Percentiles rank a stretch among this genome's conserved stretches.
phyloP scores from a whole-genome alignment of 2,888 invertebrate species.

The Tholera decimalis region DNA sequence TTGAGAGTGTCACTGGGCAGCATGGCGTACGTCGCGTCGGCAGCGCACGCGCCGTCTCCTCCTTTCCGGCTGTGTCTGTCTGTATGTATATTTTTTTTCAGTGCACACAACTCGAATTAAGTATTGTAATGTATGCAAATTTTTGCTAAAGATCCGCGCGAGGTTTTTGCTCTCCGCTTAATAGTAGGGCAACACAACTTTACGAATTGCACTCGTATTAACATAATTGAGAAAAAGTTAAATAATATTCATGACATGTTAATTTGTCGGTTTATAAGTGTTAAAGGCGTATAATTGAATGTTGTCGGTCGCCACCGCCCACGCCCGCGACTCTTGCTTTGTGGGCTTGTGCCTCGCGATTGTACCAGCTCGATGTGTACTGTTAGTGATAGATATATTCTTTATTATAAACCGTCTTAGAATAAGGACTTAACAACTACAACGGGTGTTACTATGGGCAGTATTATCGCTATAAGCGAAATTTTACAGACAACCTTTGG shows the following conservation, averaged over 20 bases:
- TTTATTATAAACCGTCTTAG: no score
- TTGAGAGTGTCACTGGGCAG: slow-evolving; percentile 69
- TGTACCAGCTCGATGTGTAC: slow-evolving; percentile 68
- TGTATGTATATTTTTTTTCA: slow-evolving; percentile 64
- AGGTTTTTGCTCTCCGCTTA: slow-evolving; percentile 81
- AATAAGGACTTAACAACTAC: no score
- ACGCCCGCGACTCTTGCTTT: slow-evolving; percentile 65
- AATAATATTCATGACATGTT: slow-evolving; percentile 90
- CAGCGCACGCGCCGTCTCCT: slow-evolving; percentile 73
- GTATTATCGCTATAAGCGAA: no score
- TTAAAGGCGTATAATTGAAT: slow-evolving; percentile 86
- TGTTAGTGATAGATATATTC: no score
- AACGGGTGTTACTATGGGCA: no score
- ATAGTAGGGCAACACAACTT: slow-evolving; percentile 82
- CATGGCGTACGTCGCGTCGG: slow-evolving; percentile 42
- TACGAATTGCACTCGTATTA: slow-evolving; percentile 75
- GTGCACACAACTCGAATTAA: slow-evolving; percentile 75
- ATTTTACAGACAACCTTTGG: no score
- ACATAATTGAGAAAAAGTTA: slow-evolving; percentile 87
- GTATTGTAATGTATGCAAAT: slow-evolving; percentile 88
- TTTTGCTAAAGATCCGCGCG: slow-evolving; percentile 81
- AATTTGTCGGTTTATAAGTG: slow-evolving; percentile 85
- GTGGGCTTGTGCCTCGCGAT: slow-evolving; percentile 62
- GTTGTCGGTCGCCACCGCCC: slow-evolving; percentile 71
- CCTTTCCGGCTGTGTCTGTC: slow-evolving; percentile 76